phyloP scores from a whole-genome alignment of 2,113 vertebrate genomes.

The Cavia aperea region DNA sequence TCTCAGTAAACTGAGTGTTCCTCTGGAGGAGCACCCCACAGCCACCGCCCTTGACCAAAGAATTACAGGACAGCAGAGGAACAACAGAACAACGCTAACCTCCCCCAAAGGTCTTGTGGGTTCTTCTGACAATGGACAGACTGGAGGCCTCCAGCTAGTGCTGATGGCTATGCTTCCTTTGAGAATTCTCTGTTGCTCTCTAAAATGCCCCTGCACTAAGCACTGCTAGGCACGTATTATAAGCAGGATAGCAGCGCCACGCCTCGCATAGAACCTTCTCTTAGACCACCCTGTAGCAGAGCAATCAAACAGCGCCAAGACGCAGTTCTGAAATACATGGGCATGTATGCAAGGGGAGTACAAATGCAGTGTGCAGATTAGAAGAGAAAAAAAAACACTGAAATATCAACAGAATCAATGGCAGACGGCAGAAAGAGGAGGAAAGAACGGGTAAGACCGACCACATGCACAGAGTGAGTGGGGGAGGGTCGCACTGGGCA shows the following conservation, averaged over 20 bases:
- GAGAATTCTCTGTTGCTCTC: not conserved
- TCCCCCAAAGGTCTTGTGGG: not conserved
- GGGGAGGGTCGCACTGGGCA: not conserved
- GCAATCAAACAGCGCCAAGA: not conserved
- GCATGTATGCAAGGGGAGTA: not conserved
- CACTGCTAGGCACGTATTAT: not conserved
- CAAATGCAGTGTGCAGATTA: not conserved
- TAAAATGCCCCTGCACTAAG: not conserved
- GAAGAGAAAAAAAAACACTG: not conserved
- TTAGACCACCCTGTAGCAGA: not conserved
- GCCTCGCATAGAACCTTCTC: not conserved
- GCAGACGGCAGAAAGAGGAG: not conserved
- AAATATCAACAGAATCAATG: not conserved
- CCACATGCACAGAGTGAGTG: fast-evolving
- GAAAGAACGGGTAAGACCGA: not conserved
- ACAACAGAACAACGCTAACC: not conserved
- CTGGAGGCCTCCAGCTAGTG: not conserved
- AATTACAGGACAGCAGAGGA: not conserved
- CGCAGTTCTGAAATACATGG: not conserved
- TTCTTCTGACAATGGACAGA: not conserved
- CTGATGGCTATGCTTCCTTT: not conserved
- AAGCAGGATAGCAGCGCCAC: not conserved
- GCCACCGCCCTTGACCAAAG: not conserved
- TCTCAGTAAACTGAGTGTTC: not conserved
- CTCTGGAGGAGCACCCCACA: not conserved